These are phyloP conservation scores for Drosophila monieri DNA, from an alignment of 2,888 invertebrate genomes.

Conservation along the genomic window DNA sequence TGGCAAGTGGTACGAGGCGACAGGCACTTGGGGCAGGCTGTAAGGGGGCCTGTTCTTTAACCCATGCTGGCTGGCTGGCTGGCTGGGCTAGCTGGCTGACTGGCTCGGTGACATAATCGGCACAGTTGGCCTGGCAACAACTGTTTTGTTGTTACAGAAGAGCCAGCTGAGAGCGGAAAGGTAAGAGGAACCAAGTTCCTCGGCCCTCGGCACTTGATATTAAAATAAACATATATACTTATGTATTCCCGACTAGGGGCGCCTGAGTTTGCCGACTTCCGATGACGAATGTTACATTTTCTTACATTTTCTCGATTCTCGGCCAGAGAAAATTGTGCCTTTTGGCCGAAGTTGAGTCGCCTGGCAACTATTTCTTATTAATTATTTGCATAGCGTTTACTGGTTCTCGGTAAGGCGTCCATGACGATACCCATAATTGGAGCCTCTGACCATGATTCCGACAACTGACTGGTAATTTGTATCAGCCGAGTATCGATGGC, in stretches of 20 bases:
- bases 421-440: conserved; percentile 12
- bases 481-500: conserved; percentile 11
- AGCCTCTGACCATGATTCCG: conserved; percentile 26
- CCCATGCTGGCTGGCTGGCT: conserved; percentile 18
- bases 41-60: conserved; percentile 26
- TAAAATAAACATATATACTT: conserved; percentile 33
- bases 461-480: conserved; percentile 33
- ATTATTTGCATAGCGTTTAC: conserved; percentile 28
- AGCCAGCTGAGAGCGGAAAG: conserved; percentile 8
- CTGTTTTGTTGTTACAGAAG: conserved; percentile 41
- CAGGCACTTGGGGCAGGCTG: not conserved
- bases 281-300: conserved; percentile 25
- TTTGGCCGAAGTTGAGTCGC: not conserved
- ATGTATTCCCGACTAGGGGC: conserved; percentile 3
- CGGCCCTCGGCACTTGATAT: conserved; percentile 28
- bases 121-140: conserved; percentile 71
- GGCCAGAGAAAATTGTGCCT: conserved; percentile 21
- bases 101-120: conserved; percentile 70
- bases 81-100: not conserved
- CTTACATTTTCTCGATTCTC: conserved; percentile 2
- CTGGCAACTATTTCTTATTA: conserved; percentile 33
- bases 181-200: conserved; percentile 8
- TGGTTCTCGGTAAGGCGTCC: conserved; percentile 8
- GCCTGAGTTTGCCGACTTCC: conserved; percentile 27
- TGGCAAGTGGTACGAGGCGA: not conserved